Evolutionary conservation across 2,797 vertebrate genomes (phyloP), one percentile per base, ranked within the genome.

Genomic region (Cyclopterus lumpus): DNA sequence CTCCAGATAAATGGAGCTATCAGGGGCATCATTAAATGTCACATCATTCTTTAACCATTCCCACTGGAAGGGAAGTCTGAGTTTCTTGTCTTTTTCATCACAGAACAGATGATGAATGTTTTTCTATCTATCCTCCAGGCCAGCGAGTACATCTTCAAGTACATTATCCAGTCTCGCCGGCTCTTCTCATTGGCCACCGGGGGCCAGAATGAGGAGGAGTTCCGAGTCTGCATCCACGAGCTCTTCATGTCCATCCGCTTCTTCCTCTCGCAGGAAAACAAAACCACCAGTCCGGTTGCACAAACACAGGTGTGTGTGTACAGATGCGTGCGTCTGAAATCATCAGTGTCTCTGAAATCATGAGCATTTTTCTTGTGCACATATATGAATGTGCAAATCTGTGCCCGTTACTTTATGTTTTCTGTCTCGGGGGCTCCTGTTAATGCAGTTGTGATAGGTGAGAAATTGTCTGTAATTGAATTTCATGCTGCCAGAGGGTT

Each of bases 131-230:
- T 68, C 69, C 89, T 89, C 3, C 81, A 99, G 98, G 97, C 98
- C 51, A 97, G 97, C 16, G 98, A 99, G 89, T 99, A 99, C 92
- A 98, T 99, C 91, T 99, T 99, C 91, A 99, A 99, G 89, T 99
- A 99, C 77, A 99, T 99, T 55, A 95, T 99, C 88, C 98, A 99
- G 4, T 99, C 98, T 7, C 96, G 98, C 42, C 95, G 97, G 32
- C 95, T 99, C 38, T 99, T 97, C 89, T 97, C 98, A 5, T 92
- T 98, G 79, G 97, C 98, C 78, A 99, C 97, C 0, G 97, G 98
- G 12, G 97, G 98, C 65, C 98, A 99, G 92, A 97, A 96, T 0
- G 98, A 99, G 83, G 97, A 99, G 55, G 98, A 99, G 91, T 99
- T 99, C 86, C 95, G 97, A 73, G 96, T 97, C 89, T 98, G 97